phyloP scores from a whole-genome alignment of 2,113 vertebrate genomes.

The Cyphomyrus plagiostoma region DNA sequence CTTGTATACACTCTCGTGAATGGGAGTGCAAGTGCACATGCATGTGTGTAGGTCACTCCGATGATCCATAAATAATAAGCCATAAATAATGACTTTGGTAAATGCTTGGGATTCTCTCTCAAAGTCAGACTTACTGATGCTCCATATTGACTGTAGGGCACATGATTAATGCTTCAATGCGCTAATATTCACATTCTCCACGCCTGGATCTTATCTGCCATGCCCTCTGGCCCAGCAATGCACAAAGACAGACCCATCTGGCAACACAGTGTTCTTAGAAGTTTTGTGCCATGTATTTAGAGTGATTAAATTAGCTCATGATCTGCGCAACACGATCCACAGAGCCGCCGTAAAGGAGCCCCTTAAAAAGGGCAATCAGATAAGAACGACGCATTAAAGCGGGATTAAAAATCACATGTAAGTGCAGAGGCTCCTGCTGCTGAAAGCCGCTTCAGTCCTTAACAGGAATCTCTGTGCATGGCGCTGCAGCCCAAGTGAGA shows the following conservation, averaged over 20 bases:
- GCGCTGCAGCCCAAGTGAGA: background rate
- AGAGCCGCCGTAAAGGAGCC: background rate
- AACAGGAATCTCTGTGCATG: background rate
- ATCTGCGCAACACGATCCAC: background rate
- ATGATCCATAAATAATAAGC: background rate
- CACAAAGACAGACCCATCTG: background rate
- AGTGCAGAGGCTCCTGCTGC: background rate
- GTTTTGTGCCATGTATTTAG: background rate
- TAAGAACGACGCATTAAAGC: slow-evolving; percentile 2
- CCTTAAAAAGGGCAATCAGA: slow-evolving; percentile 6
- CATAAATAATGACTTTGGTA: background rate
- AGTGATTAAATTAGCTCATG: background rate
- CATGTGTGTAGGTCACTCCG: background rate
- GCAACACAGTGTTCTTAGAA: background rate
- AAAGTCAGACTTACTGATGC: background rate
- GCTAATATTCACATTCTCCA: background rate
- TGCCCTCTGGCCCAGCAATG: background rate
- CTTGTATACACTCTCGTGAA: background rate
- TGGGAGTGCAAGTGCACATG: background rate
- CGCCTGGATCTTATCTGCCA: background rate
- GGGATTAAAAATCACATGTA: background rate
- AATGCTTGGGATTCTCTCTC: slow-evolving; percentile 8
- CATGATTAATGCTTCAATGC: background rate
- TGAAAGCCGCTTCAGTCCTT: background rate
- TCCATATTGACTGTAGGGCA: background rate